A percentile compares a stretch with the other conserved stretches of the same genome.
phyloP scores from a whole-genome alignment of 2,113 vertebrate genomes.

The Amblyornis subalaris region DNA sequence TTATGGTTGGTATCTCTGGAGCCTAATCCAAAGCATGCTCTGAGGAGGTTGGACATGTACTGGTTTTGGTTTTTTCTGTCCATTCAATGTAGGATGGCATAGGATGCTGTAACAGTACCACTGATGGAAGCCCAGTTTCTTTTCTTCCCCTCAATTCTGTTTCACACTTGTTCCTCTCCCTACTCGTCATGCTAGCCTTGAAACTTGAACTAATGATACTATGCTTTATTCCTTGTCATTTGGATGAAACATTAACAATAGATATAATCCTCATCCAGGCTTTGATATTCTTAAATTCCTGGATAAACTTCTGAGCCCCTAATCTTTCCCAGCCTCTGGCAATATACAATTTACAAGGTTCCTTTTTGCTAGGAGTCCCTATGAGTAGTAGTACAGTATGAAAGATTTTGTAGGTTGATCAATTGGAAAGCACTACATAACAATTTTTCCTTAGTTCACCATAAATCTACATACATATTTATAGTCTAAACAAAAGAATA shows the following conservation, averaged over 20 bases:
- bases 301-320: background rate
- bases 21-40: background rate
- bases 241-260: background rate
- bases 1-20: background rate
- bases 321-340: background rate
- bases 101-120: background rate
- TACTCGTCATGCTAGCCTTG: background rate
- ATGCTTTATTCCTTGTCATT: background rate
- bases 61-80: background rate
- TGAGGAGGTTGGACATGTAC: background rate
- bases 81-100: background rate
- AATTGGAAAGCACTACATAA: background rate
- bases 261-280: background rate
- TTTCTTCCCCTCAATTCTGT: background rate
- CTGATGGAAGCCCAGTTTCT: background rate
- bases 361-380: background rate
- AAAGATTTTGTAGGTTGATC: background rate
- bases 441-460: background rate
- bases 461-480: constrained; percentile 1
- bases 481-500: constrained; percentile 7
- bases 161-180: background rate
- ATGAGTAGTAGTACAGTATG: background rate
- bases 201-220: background rate
- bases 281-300: constrained; percentile 28
- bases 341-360: background rate